These are phyloP conservation scores for Gasterosteus nipponicus DNA, from an alignment of 2,113 vertebrate species.

Conservation along the genomic window DNA sequence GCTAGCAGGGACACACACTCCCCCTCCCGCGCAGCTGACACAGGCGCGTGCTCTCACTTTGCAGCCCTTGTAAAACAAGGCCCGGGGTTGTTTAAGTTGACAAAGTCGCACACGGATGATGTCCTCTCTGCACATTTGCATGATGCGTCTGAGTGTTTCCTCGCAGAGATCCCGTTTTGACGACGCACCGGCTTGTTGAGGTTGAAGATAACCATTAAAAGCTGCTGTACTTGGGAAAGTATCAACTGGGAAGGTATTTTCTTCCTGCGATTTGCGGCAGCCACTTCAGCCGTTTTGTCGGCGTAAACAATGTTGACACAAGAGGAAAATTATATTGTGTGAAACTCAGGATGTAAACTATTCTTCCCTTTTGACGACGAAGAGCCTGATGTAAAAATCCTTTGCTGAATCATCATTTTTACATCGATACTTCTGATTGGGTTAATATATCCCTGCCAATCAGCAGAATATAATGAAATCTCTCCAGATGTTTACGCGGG, in stretches of 20 bases:
- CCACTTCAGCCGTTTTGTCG: conserved; percentile 6
- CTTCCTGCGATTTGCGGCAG: conserved; percentile 19
- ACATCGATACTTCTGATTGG: not conserved
- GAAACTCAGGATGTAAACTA: not conserved
- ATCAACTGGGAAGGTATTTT: too few species aligned
- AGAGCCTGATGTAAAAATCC: not conserved
- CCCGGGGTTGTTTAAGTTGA: conserved; percentile 52
- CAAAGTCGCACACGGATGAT: conserved; percentile 28
- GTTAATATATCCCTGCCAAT: not conserved
- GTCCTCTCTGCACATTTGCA: conserved; percentile 40
- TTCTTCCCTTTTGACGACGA: not conserved
- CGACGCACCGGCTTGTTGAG: not conserved
- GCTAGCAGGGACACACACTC: conserved; percentile 50
- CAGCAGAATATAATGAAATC: not conserved
- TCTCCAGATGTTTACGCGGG: not conserved
- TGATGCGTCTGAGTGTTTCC: conserved; percentile 46
- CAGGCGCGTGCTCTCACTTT: conserved; percentile 43
- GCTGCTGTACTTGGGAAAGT: not conserved
- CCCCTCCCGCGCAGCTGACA: conserved; percentile 15
- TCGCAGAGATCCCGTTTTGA: conserved; percentile 4
- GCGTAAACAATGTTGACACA: conserved; percentile 12
- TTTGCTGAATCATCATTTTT: too few species aligned
- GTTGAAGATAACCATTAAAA: conserved; percentile 26
- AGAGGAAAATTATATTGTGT: not conserved
- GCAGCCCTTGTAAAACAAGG: conserved; percentile 63